Evolutionary conservation across 1,140 invertebrate genomes (phyloP).

Genomic region (Lineus longissimus): DNA sequence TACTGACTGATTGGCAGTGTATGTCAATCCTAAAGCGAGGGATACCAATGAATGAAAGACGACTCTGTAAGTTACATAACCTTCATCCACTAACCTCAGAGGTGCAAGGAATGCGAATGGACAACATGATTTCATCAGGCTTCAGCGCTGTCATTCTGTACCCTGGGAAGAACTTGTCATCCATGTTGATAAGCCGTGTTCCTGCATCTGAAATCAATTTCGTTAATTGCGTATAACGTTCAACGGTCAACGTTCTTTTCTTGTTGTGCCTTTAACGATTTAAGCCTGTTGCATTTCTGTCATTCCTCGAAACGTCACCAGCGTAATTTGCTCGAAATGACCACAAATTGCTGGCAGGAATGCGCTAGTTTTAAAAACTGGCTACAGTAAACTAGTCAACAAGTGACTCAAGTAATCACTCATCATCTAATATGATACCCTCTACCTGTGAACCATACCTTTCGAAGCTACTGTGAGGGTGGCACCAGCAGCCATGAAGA

Average conservation of each 20-base stretch:
- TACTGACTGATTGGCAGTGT: no score
- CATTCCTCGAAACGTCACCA: no score
- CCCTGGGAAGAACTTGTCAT: constrained; percentile 79
- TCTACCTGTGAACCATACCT: constrained; percentile 35
- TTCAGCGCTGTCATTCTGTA: constrained; percentile 77
- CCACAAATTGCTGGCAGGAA: constrained; percentile 55
- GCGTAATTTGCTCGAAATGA: no score
- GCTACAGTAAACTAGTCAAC: not conserved
- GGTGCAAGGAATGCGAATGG: constrained; percentile 68
- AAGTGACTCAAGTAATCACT: not conserved
- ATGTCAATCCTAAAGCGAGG: no score
- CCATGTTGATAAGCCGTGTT: constrained; percentile 70
- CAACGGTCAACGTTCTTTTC: no score
- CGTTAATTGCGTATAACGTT: no score
- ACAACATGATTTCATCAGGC: constrained; percentile 74
- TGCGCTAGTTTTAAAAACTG: not conserved
- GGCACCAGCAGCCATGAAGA: constrained; percentile 73
- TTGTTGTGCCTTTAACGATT: no score
- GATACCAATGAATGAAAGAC: not conserved
- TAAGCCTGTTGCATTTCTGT: no score
- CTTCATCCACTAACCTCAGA: not conserved
- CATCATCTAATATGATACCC: not conserved
- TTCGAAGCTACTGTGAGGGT: constrained; percentile 59
- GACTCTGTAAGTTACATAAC: not conserved
- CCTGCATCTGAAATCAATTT: no score